Conservation (phyloP, 64 coral and sea anemone genomes). For the Platygyra sinensis region DNA sequence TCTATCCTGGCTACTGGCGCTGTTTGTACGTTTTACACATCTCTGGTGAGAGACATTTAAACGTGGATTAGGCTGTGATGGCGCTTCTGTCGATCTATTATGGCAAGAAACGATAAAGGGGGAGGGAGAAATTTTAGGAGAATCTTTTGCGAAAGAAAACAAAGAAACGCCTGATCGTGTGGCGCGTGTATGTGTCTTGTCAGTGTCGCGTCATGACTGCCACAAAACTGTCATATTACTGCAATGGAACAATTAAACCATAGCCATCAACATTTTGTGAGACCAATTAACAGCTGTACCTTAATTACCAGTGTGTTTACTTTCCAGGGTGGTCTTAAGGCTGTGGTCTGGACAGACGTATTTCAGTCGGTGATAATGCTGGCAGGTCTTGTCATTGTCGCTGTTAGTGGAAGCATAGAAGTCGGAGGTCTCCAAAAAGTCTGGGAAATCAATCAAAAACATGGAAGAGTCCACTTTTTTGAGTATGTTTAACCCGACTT, state of each 20-base stretch:
- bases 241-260: no score
- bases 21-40: constrained; percentile 68
- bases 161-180: no score
- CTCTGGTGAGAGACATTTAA: constrained; percentile 39
- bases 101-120: no score
- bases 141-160: no score
- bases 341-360: constrained; percentile 78
- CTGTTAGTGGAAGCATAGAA: constrained; percentile 48
- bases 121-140: no score
- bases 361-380: constrained; percentile 75
- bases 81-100: no score
- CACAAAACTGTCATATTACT: no score
- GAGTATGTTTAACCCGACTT: constrained; percentile 41
- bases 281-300: background rate
- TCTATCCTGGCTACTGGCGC: constrained; percentile 49
- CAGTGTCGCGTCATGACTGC: no score
- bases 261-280: background rate
- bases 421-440: constrained; percentile 63
- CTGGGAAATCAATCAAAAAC: constrained; percentile 68
- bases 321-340: constrained; percentile 67
- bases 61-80: no score
- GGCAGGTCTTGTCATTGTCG: constrained; percentile 56
- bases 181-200: no score
- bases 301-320: background rate
- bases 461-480: constrained; percentile 61